Base-by-base conservation (phyloP, 2,113 vertebrate genomes). In the Sebastes fasciatus region DNA sequence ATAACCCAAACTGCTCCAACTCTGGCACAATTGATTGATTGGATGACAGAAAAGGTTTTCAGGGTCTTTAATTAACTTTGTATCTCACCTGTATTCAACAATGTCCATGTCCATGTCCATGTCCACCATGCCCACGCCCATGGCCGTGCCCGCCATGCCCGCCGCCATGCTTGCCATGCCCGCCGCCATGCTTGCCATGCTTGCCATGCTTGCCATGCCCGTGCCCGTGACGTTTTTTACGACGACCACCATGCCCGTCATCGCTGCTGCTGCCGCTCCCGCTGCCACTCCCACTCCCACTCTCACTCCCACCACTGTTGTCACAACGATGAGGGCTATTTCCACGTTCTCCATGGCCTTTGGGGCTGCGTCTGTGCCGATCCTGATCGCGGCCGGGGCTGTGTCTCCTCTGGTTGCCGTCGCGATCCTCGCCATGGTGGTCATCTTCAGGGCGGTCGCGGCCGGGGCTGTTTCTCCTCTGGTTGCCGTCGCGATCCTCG, bases 41-140 rank as follows among this genome's bases (percentile, higher is more conserved):
- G 34, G 34, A 34, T 34, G 34, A 34, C 34, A 61, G 58, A 17
- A 62, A 40, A 40, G 0, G 21, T 58, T 58, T 13, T 12, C 21
- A 21, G 21, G 55, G n/a, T 10, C 10, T 43, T 43, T 43, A 11
- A 19, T n/a, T 6, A 11, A 64, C 42, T 16, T 73, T 58, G 70
- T 2, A 4, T 57, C 34, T 66, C 17, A 79, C 81, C 76, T 77
- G 46, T 4, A 10, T 49, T 67, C 42, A 82, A 3, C 49, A 54
- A 46, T 13, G 6, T 0, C 69, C 79, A 11, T 0, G 48, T 0
- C 85, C 71, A 0, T 4, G 54, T 0, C 80, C 86, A 0, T 1
- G 61, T 0, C 77, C 74, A 0, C 80, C 71, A 0, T 1, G 17
- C 1, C 62, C 69, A 2, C 21, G 60, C 1, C 19, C 23, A 0